A percentile compares a stretch with the other conserved stretches of the same genome.
Evolutionary conservation across 2,797 vertebrate genomes (phyloP).

Genomic region (Oreochromis mossambicus): DNA sequence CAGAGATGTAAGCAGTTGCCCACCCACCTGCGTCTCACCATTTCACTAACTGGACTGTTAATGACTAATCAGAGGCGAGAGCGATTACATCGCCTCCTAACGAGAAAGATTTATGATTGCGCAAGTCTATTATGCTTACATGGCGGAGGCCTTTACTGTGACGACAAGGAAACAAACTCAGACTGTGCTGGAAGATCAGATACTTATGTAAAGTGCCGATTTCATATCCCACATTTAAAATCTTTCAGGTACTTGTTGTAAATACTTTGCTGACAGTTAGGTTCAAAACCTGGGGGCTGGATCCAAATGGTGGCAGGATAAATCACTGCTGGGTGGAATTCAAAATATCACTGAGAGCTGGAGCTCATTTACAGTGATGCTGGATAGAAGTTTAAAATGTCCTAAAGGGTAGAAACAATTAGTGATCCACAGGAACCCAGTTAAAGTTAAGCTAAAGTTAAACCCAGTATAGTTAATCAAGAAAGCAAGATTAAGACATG

Average conservation of each 20-base stretch:
- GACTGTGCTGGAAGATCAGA: not conserved
- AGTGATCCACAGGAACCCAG: not conserved
- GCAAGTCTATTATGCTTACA: slow-evolving; percentile 35
- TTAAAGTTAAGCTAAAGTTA: not conserved
- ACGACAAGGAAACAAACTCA: not conserved
- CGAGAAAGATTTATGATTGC: slow-evolving; percentile 71
- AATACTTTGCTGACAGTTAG: not conserved
- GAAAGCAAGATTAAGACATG: not conserved
- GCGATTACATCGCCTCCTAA: slow-evolving; percentile 69
- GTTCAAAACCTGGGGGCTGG: not conserved
- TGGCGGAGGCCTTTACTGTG: slow-evolving; percentile 4
- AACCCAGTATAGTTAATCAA: not conserved
- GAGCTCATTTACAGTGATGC: not conserved
- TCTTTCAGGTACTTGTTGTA: not conserved
- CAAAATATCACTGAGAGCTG: not conserved
- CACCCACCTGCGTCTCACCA: slow-evolving; percentile 72
- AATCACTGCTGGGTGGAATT: not conserved
- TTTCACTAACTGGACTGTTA: slow-evolving; percentile 74
- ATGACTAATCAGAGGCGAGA: slow-evolving; percentile 73
- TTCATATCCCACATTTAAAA: not conserved
- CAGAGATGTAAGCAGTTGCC: slow-evolving; percentile 65
- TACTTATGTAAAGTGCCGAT: not conserved
- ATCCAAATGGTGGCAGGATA: not conserved
- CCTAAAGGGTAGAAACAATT: not conserved
- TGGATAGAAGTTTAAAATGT: not conserved